Conservation (phyloP, 2,888 invertebrate species). For the Helicoverpa assulta region DNA sequence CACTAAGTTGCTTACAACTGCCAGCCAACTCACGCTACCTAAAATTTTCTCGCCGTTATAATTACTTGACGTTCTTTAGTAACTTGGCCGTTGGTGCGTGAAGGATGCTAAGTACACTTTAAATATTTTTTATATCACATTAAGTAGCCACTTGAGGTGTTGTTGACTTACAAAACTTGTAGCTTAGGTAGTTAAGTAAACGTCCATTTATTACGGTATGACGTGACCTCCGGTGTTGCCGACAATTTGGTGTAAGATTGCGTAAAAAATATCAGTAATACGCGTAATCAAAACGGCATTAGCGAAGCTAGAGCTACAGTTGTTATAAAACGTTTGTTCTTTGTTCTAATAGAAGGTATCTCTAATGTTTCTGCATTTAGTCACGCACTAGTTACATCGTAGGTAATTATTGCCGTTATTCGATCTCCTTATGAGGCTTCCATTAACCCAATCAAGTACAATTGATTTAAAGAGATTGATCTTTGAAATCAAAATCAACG, state of each 20-base stretch:
- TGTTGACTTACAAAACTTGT: constrained; percentile 66
- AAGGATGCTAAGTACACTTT: constrained; percentile 61
- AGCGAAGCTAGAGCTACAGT: constrained; percentile 73
- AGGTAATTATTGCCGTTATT: constrained; percentile 55
- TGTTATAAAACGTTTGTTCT: constrained; percentile 71
- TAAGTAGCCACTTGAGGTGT: constrained; percentile 63
- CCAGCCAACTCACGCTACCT: constrained; percentile 54
- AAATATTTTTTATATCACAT: constrained; percentile 63
- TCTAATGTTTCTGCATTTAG: constrained; percentile 74
- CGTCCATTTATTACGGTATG: constrained; percentile 73
- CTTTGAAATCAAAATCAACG: constrained; percentile 35
- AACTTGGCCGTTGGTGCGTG: constrained; percentile 51
- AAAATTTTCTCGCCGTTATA: constrained; percentile 54
- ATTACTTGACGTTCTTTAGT: constrained; percentile 52
- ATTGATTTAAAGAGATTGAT: constrained; percentile 43
- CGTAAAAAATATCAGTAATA: constrained; percentile 80
- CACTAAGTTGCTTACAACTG: constrained; percentile 52
- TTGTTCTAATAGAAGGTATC: constrained; percentile 65
- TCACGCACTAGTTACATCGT: constrained; percentile 71
- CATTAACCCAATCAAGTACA: constrained; percentile 48
- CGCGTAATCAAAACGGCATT: constrained; percentile 87
- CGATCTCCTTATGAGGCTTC: constrained; percentile 46
- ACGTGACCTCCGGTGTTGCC: constrained; percentile 74
- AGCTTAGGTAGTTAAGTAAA: constrained; percentile 70
- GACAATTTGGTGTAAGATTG: constrained; percentile 68